Percentiles rank a stretch among this genome's conserved stretches.
phyloP scores from a whole-genome alignment of 2,113 vertebrate species.

The Calyptomena viridis region DNA sequence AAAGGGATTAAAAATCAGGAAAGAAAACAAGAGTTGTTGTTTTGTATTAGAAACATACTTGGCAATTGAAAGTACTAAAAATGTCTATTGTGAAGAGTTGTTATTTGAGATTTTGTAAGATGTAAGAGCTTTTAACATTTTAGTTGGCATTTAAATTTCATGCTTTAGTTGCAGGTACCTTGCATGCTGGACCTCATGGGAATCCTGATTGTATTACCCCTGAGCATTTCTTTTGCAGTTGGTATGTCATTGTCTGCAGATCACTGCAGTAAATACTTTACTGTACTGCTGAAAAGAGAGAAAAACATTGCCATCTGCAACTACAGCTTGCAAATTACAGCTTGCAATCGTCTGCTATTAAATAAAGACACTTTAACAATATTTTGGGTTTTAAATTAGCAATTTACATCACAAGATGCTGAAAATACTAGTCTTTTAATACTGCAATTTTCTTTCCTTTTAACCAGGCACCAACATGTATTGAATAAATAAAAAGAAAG shows the following conservation, averaged over 20 bases:
- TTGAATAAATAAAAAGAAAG: slow-evolving; percentile 52
- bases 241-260: slow-evolving; percentile 69
- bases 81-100: neutral
- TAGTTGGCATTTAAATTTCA: slow-evolving; percentile 8
- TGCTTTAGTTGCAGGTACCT: slow-evolving; percentile 14
- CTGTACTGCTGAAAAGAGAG: slow-evolving; percentile 70
- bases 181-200: neutral
- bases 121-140: neutral
- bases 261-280: slow-evolving; percentile 76
- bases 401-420: slow-evolving; percentile 79
- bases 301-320: slow-evolving; percentile 83
- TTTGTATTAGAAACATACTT: neutral
- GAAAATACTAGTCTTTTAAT: slow-evolving; percentile 81
- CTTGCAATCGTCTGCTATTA: slow-evolving; percentile 81
- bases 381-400: slow-evolving; percentile 84
- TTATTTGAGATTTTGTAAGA: neutral
- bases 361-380: slow-evolving; percentile 83
- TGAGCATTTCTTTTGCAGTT: slow-evolving; percentile 65
- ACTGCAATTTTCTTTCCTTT: slow-evolving; percentile 76
- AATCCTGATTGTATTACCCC: slow-evolving; percentile 41
- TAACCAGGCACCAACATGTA: slow-evolving; percentile 70
- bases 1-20: slow-evolving; percentile 30
- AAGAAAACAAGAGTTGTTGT: slow-evolving; percentile 28
- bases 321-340: slow-evolving; percentile 84
- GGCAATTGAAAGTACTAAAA: neutral